Evolutionary conservation across 2,888 invertebrate species (phyloP), one percentile per base, ranked within the genome.

Genomic region (Tipula helvola): DNA sequence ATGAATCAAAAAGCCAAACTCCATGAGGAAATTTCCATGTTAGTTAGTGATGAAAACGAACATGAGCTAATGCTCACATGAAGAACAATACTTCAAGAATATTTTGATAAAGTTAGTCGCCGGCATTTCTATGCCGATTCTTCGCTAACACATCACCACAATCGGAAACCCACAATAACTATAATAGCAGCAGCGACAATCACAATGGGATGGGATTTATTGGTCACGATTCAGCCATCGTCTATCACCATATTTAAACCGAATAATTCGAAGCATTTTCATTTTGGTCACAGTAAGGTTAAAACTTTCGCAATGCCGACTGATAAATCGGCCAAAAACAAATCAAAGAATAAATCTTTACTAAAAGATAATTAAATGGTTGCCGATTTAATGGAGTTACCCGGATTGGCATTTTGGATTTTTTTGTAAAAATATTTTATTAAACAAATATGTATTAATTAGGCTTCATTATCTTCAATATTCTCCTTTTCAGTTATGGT

Each of bases 21-120:
- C 28, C 28, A 28, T 1, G 28, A 28, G 2, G 1, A 28, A 28
- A n/a, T n/a, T n/a, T n/a, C n/a, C n/a, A n/a, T n/a, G n/a, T n/a
- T n/a, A n/a, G n/a, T n/a, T n/a, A n/a, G n/a, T n/a, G n/a, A n/a
- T n/a, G n/a, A n/a, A n/a, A n/a, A n/a, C n/a, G n/a, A n/a, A n/a
- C n/a, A n/a, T n/a, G n/a, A n/a, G n/a, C n/a, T n/a, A n/a, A n/a
- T n/a, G n/a, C n/a, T n/a, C n/a, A n/a, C n/a, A n/a, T n/a, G n/a
- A n/a, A n/a, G n/a, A n/a, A n/a, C n/a, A n/a, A n/a, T n/a, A n/a
- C n/a, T n/a, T n/a, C n/a, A n/a, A n/a, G n/a, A n/a, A n/a, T n/a
- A 95, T 88, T 96, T 94, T 89, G 94, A 95, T 88, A 91, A 91
- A 57, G 87, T 88, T n/a, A 83, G 39, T 84, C 71, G 71, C 28